Evolutionary conservation across 1,140 invertebrate genomes (phyloP).

Genomic region (Drosophila arawakana): DNA sequence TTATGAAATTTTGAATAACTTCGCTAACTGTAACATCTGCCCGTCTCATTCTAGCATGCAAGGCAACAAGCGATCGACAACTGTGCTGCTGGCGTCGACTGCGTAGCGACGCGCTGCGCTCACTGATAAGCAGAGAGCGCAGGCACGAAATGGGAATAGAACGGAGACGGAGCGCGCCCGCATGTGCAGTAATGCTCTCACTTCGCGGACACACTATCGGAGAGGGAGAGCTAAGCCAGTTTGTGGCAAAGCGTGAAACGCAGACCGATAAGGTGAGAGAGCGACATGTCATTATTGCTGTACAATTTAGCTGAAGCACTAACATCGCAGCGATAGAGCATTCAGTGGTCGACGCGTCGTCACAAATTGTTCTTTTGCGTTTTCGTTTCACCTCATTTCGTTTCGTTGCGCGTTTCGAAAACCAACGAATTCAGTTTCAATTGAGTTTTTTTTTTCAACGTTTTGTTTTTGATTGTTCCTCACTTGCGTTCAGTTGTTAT

Average conservation of each 20-base stretch:
- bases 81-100: conserved; percentile 13
- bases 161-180: conserved; percentile 21
- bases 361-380: conserved; percentile 9
- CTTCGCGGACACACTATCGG: conserved; percentile 20
- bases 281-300: background rate
- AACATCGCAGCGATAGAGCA: conserved; percentile 11
- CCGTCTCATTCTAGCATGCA: conserved; percentile 34
- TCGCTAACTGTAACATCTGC: conserved; percentile 8
- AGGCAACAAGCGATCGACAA: conserved; percentile 55
- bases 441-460: conserved; percentile 31
- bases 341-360: conserved; percentile 23
- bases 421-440: conserved; percentile 50
- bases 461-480: conserved; percentile 30
- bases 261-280: background rate
- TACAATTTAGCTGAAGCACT: conserved; percentile 5
- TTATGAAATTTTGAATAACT: conserved; percentile 27
- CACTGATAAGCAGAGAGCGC: conserved; percentile 59
- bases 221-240: background rate
- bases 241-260: background rate
- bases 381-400: conserved; percentile 40
- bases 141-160: conserved; percentile 43
- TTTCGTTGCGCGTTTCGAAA: conserved; percentile 50
- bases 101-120: conserved; percentile 1
- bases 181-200: conserved; percentile 18
- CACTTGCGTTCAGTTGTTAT: conserved; percentile 55